Evolutionary conservation across 2,888 invertebrate genomes (phyloP).

Genomic region (Linnaemya vulpina): DNA sequence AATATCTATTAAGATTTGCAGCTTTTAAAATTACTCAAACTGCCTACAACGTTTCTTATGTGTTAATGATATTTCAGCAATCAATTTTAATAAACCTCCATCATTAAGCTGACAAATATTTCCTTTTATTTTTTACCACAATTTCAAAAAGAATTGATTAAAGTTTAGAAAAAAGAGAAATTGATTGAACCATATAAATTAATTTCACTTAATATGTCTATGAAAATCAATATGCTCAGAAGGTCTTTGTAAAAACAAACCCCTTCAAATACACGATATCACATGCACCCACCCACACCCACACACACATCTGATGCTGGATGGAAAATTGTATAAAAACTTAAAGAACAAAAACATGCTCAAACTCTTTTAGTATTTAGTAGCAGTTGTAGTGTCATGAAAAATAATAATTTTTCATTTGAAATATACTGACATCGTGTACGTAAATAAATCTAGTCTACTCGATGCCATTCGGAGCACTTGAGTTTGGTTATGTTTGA

Average conservation of each 20-base stretch:
- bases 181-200: slow-evolving; percentile 47
- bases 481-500: slow-evolving; percentile 48
- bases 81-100: slow-evolving; percentile 15
- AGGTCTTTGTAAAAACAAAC: slow-evolving; percentile 15
- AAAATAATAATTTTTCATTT: slow-evolving; percentile 68
- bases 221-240: slow-evolving; percentile 25
- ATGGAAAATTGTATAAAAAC: neutral
- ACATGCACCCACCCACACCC: neutral
- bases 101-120: slow-evolving; percentile 15
- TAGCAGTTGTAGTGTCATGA: slow-evolving; percentile 52
- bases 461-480: slow-evolving; percentile 34
- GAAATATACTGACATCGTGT: slow-evolving; percentile 68
- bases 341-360: neutral
- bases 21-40: neutral
- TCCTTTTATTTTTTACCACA: neutral
- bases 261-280: too few relatives aligned
- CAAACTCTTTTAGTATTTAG: slow-evolving; percentile 10
- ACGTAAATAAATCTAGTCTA: slow-evolving; percentile 65
- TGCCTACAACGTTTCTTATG: slow-evolving; percentile 1
- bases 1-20: too few relatives aligned
- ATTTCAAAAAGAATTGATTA: slow-evolving; percentile 35
- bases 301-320: neutral
- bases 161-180: slow-evolving; percentile 15
- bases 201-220: slow-evolving; percentile 29
- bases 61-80: slow-evolving; percentile 1